phyloP scores from a whole-genome alignment of 2,888 invertebrate genomes.

The Ephialtes manifestator region DNA sequence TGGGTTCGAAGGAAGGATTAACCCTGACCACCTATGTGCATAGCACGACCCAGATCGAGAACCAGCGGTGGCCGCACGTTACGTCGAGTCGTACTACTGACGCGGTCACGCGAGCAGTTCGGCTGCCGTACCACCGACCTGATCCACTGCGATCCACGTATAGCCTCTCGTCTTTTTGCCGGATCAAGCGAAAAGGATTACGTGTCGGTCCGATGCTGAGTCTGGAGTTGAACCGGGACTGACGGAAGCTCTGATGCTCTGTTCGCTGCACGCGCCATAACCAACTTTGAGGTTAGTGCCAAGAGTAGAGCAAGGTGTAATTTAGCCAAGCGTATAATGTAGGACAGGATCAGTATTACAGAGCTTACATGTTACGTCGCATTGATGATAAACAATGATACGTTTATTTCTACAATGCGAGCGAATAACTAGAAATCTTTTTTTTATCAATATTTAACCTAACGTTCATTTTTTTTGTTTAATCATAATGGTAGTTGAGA shows the following conservation, averaged over 20 bases:
- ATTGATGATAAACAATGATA: neutral
- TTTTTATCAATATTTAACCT: too few species aligned
- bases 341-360: neutral
- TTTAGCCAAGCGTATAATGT: neutral
- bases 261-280: conserved; percentile 4
- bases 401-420: neutral
- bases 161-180: neutral
- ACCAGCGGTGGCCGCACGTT: too few species aligned
- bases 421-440: neutral
- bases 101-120: neutral
- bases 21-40: neutral
- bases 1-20: conserved; percentile 3
- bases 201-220: neutral
- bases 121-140: neutral
- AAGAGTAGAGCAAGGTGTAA: neutral
- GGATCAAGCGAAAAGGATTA: conserved; percentile 9
- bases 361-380: neutral
- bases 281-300: neutral
- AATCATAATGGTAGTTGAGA: too few species aligned
- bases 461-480: too few species aligned
- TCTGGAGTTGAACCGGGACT: neutral
- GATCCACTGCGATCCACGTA: conserved; percentile 5
- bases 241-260: neutral
- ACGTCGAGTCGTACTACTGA: conserved; percentile 24
- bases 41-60: neutral